These are phyloP conservation scores for Pterostichus madidus DNA, from an alignment of 2,888 invertebrate genomes.

Conservation along the genomic window DNA sequence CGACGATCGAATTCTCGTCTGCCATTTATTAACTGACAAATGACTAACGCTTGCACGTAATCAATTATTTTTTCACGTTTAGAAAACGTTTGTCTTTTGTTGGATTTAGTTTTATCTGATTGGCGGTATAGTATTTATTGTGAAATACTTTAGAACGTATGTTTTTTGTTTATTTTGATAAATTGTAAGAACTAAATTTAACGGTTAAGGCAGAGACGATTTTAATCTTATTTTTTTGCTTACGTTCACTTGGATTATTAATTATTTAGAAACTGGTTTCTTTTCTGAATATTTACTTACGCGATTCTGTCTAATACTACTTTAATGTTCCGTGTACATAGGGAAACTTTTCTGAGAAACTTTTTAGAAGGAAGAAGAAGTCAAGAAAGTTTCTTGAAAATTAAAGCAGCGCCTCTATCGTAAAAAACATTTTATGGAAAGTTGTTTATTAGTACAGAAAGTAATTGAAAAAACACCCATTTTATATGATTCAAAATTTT, in stretches of 20 bases:
- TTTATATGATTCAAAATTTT: too few relatives aligned
- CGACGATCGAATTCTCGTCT: slow-evolving; percentile 35
- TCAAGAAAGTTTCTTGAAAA: too few relatives aligned
- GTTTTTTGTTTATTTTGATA: slow-evolving; percentile 30
- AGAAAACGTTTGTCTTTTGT: slow-evolving; percentile 38
- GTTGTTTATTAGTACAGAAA: too few relatives aligned
- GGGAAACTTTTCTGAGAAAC: too few relatives aligned
- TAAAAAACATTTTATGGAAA: too few relatives aligned
- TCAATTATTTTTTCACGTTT: slow-evolving; percentile 55
- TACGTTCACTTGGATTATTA: not conserved
- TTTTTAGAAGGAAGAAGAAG: too few relatives aligned
- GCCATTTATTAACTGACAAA: slow-evolving; percentile 58
- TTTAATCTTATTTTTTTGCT: not conserved
- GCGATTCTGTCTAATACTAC: too few relatives aligned
- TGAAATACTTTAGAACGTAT: slow-evolving; percentile 3
- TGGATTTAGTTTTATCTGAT: slow-evolving; percentile 27
- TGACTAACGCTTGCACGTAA: slow-evolving; percentile 50
- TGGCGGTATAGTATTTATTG: slow-evolving; percentile 2
- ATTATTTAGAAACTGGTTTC: too few relatives aligned
- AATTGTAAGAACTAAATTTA: slow-evolving; percentile 1
- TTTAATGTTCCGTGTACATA: too few relatives aligned
- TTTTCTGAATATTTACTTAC: too few relatives aligned
- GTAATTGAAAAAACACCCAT: too few relatives aligned
- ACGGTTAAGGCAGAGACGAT: not conserved
- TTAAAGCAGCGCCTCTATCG: too few relatives aligned